These are phyloP conservation scores for Synanceia verrucosa DNA, from an alignment of 2,797 vertebrate genomes.

Conservation along the genomic window DNA sequence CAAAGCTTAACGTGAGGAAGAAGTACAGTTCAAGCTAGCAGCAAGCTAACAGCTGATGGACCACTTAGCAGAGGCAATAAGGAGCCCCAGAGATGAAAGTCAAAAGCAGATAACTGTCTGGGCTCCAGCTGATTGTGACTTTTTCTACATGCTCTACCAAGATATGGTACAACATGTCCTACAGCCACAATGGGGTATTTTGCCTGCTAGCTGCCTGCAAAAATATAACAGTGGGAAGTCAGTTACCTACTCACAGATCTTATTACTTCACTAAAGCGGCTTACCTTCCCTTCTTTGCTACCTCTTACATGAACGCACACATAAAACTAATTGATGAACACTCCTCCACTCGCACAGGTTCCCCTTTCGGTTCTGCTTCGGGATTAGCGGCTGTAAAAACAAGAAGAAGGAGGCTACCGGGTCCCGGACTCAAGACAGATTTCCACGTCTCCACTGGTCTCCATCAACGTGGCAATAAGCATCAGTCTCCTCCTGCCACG, in stretches of 20 bases:
- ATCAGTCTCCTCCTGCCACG: constrained; percentile 65
- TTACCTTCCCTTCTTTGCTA: constrained; percentile 70
- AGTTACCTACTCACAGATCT: constrained; percentile 3
- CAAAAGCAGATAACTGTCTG: background rate
- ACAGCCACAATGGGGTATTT: background rate
- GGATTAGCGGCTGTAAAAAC: background rate
- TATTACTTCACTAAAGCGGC: constrained; percentile 44
- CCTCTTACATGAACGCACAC: constrained; percentile 57
- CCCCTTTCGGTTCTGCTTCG: constrained; percentile 5
- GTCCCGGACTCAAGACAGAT: constrained; percentile 61
- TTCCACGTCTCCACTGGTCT: constrained; percentile 86
- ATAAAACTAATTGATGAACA: constrained; percentile 28
- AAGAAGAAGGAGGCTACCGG: constrained; percentile 44
- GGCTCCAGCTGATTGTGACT: background rate
- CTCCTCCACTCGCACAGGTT: background rate
- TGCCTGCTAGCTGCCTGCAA: constrained; percentile 37
- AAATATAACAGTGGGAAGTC: constrained; percentile 5
- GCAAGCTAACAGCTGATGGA: constrained; percentile 64
- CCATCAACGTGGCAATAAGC: constrained; percentile 88
- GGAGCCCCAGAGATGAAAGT: background rate
- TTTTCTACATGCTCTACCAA: background rate
- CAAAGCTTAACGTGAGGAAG: background rate
- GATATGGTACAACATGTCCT: background rate
- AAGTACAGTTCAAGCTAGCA: constrained; percentile 43
- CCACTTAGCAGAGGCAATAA: background rate